Conservation (phyloP, 1,140 invertebrate species). For the Probaryconus sp. region DNA sequence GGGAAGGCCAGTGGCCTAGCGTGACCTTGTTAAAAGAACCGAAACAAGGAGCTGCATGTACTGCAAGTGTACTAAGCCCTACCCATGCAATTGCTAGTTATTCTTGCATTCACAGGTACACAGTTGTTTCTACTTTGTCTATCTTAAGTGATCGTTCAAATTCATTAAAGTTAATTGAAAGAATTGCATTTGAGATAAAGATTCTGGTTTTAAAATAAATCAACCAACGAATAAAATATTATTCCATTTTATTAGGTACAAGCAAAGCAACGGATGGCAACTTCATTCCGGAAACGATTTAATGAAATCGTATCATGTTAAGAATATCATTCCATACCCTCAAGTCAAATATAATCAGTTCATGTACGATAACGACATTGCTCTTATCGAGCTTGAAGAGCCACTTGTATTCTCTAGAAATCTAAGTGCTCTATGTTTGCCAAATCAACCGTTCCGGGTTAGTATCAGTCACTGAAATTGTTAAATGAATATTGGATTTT, state of each 20-base stretch:
- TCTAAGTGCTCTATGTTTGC: conserved; percentile 81
- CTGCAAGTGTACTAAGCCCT: conserved; percentile 80
- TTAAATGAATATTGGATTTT: too few relatives aligned
- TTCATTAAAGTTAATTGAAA: conserved; percentile 8
- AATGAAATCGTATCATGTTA: conserved; percentile 68
- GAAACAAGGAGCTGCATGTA: conserved; percentile 79
- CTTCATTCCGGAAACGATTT: conserved; percentile 77
- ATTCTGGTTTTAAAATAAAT: background rate
- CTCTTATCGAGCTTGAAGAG: conserved; percentile 78
- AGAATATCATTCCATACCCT: conserved; percentile 80
- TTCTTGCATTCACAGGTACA: conserved; percentile 80
- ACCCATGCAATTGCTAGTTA: conserved; percentile 80
- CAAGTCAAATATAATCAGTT: conserved; percentile 82
- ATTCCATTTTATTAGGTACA: conserved; percentile 70
- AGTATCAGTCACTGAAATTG: conserved; percentile 8
- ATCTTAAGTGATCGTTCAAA: too few relatives aligned
- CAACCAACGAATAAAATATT: too few relatives aligned
- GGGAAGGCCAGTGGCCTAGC: conserved; percentile 80
- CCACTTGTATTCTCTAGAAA: conserved; percentile 79
- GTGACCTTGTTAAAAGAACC: conserved; percentile 79
- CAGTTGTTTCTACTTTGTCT: too few relatives aligned
- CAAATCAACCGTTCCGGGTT: conserved; percentile 75
- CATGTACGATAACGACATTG: conserved; percentile 81
- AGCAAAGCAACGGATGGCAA: conserved; percentile 70
- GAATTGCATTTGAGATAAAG: background rate